Evolutionary conservation across 2,888 invertebrate genomes (phyloP), one percentile per base, ranked within the genome.

Genomic region (Myopa tessellatipennis): DNA sequence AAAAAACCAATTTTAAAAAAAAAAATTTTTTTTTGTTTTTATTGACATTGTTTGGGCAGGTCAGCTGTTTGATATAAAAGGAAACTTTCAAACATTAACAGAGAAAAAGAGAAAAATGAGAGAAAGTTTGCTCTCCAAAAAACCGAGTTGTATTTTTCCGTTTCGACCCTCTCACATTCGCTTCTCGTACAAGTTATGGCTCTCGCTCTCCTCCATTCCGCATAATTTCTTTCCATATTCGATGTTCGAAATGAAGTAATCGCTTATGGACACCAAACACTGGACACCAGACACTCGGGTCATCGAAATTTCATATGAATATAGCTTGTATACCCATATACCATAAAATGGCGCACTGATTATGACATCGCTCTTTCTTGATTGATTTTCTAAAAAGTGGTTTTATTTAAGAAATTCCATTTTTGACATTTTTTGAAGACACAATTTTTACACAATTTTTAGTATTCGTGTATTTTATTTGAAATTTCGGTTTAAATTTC

Each of bases 201-300:
- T 38, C 34, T 36, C n/a, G 16, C 3, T 71, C 18, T 38, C 1
- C 18, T 38, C 1, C 26, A 26, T 26, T 26, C 26, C 26, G 26
- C 26, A 26, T 26, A 26, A 26, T 26, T 26, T 26, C 26, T 26
- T 26, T 26, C 7, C 7, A 34, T 18, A 16, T 74, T 74, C n/a
- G 55, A 73, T 73, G 60, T 73, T 73, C 73, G 73, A 63, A 73
- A 45, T 73, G 73, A 73, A 73, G 73, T 73, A 73, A 73, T 61
- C 72, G 72, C 60, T 52, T 18, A 34, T 52, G 8, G 12, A 70
- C 34, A 40, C 61, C 38, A 40, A 26, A 45, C 16, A 36, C 34
- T 34, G 10, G 34, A 50, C 18, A 50, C 50, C 50, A 61, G 45
- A 73, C 40, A 63, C 45, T 34, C 26, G 50, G 26, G 26, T 34